These are phyloP conservation scores for Caenorhabditis latens DNA, from an alignment of 1,140 invertebrate genomes.

Conservation along the genomic window DNA sequence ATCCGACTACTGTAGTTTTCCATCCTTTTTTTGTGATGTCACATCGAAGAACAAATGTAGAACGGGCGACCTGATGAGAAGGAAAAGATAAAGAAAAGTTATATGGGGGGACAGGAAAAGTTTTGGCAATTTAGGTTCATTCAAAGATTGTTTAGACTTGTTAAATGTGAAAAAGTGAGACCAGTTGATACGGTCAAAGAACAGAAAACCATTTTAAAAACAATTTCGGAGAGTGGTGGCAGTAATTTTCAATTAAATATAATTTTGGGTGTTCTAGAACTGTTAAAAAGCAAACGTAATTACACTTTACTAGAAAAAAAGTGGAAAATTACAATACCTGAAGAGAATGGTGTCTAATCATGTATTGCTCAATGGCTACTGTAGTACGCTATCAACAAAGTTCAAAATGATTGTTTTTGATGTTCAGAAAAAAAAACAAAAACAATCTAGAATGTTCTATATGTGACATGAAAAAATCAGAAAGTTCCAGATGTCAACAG, in stretches of 20 bases:
- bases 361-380: neutral
- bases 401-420: neutral
- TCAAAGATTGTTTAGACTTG: neutral
- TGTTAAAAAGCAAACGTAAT: neutral
- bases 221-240: neutral
- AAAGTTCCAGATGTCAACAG: too few species aligned
- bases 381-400: too few species aligned
- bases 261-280: too few species aligned
- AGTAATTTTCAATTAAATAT: too few species aligned
- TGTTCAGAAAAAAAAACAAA: neutral
- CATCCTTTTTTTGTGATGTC: conserved; percentile 61
- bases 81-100: neutral
- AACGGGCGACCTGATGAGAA: conserved; percentile 62
- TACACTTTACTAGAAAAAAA: neutral
- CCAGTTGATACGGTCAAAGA: neutral
- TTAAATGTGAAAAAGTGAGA: neutral
- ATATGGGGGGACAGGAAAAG: neutral
- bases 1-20: conserved; percentile 62
- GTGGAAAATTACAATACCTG: too few species aligned
- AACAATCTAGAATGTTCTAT: too few species aligned
- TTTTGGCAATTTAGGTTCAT: too few species aligned
- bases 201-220: neutral
- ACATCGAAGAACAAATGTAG: conserved; percentile 66
- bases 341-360: too few species aligned
- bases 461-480: too few species aligned